Conservation (phyloP, 2,888 invertebrate species). For the Pammene fasciana region DNA sequence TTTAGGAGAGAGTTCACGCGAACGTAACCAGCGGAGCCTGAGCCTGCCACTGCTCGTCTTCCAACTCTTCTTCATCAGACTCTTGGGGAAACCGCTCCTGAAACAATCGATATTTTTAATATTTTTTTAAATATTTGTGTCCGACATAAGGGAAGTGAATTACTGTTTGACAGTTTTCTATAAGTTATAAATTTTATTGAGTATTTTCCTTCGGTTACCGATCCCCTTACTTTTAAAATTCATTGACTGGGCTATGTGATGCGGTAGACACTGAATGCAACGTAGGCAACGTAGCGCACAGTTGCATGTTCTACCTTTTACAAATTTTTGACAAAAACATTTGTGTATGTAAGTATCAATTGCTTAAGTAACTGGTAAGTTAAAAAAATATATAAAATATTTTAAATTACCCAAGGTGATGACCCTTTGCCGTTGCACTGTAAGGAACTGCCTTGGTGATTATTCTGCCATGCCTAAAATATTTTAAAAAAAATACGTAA, state of each 20-base stretch:
- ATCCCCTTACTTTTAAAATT: too few relatives aligned
- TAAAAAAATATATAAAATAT: not conserved
- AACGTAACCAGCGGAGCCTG: conserved; percentile 76
- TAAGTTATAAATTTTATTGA: too few relatives aligned
- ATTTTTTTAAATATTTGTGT: not conserved
- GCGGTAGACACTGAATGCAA: too few relatives aligned
- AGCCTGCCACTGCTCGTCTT: conserved; percentile 60
- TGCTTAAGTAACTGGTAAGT: too few relatives aligned
- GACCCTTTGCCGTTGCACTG: conserved; percentile 60
- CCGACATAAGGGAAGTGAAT: too few relatives aligned
- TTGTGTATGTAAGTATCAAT: too few relatives aligned
- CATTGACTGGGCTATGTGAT: too few relatives aligned
- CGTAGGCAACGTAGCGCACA: too few relatives aligned
- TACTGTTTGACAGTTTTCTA: too few relatives aligned
- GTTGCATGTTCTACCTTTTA: too few relatives aligned
- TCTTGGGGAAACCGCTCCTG: conserved; percentile 75
- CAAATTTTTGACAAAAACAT: too few relatives aligned
- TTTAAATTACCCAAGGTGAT: conserved; percentile 68
- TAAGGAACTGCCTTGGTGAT: conserved; percentile 62
- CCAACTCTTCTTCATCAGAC: conserved; percentile 72
- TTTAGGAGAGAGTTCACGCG: conserved; percentile 50
- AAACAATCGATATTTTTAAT: conserved; percentile 36
- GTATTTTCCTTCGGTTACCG: too few relatives aligned
- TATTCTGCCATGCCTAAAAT: conserved; percentile 74
- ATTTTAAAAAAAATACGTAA: not conserved